These are phyloP conservation scores for Melangyna quadrimaculata DNA, from an alignment of 2,888 invertebrate genomes.

Conservation along the genomic window DNA sequence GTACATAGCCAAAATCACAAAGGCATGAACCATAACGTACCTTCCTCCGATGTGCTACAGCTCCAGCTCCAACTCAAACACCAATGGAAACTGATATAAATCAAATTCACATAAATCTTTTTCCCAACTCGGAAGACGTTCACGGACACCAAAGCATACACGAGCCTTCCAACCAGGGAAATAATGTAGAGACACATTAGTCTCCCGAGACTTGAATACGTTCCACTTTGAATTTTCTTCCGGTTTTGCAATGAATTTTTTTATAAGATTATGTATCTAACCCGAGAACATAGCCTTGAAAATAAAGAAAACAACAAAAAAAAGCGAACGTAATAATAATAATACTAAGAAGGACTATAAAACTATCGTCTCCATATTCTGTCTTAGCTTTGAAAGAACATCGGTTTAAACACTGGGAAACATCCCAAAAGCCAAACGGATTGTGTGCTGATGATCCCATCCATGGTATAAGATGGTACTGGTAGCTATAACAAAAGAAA, in stretches of 20 bases:
- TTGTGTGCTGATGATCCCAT: constrained; percentile 36
- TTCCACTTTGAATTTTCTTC: constrained; percentile 56
- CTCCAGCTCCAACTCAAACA: background rate
- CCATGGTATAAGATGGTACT: too few species aligned
- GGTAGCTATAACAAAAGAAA: constrained; percentile 36
- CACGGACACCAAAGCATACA: constrained; percentile 62
- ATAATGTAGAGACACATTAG: constrained; percentile 60
- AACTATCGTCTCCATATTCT: constrained; percentile 29
- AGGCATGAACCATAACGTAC: background rate
- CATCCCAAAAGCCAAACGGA: constrained; percentile 52
- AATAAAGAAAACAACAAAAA: constrained; percentile 7
- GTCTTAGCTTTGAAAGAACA: constrained; percentile 13
- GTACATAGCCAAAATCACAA: constrained; percentile 16
- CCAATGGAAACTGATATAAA: constrained; percentile 54
- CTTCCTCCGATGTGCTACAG: background rate
- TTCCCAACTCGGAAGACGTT: constrained; percentile 30
- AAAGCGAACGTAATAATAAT: constrained; percentile 30
- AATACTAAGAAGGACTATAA: constrained; percentile 45
- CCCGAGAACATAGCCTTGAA: constrained; percentile 11
- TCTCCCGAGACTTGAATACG: constrained; percentile 60
- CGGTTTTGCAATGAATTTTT: constrained; percentile 45
- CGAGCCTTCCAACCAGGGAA: constrained; percentile 57
- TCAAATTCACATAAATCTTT: constrained; percentile 62
- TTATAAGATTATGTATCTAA: constrained; percentile 31
- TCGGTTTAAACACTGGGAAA: constrained; percentile 55